Conservation (phyloP, 2,888 invertebrate genomes). For the Hedychridium roseum region DNA sequence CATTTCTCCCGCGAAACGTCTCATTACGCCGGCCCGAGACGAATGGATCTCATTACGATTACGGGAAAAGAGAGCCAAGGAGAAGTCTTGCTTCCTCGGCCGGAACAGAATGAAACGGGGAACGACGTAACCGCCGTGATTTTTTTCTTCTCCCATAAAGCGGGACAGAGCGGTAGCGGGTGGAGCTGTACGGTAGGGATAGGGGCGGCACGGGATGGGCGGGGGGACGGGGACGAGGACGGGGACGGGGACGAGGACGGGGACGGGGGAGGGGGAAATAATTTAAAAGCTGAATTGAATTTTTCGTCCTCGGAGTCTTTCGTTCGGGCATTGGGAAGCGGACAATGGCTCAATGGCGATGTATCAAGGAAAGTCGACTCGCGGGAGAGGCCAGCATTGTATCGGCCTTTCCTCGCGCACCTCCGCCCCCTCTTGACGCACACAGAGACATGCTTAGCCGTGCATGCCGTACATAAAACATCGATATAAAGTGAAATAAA, state of each 20-base stretch:
- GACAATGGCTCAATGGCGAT: constrained; percentile 64
- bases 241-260: constrained; percentile 2
- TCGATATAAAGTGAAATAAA: no score
- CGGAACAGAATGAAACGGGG: constrained; percentile 41
- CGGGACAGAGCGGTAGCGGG: constrained; percentile 10
- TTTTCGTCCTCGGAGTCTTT: constrained; percentile 62
- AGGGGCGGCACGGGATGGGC: constrained; percentile 22
- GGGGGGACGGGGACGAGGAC: not conserved
- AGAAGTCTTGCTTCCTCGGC: constrained; percentile 30
- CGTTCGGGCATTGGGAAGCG: constrained; percentile 63
- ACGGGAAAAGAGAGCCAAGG: constrained; percentile 12
- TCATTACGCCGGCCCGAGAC: constrained; percentile 36
- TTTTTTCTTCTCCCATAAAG: constrained; percentile 27
- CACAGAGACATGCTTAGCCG: no score
- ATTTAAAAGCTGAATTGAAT: constrained; percentile 65
- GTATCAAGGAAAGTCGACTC: constrained; percentile 64
- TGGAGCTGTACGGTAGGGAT: constrained; percentile 11
- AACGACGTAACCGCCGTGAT: constrained; percentile 46
- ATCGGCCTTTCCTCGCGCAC: constrained; percentile 58
- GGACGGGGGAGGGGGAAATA: constrained; percentile 52
- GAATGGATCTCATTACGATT: constrained; percentile 44
- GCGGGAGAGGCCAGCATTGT: constrained; percentile 62
- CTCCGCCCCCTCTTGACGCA: constrained; percentile 14
- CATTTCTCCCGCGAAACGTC: constrained; percentile 34
- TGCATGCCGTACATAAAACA: no score